phyloP scores from a whole-genome alignment of 2,113 vertebrate species.

The Indri indri region DNA sequence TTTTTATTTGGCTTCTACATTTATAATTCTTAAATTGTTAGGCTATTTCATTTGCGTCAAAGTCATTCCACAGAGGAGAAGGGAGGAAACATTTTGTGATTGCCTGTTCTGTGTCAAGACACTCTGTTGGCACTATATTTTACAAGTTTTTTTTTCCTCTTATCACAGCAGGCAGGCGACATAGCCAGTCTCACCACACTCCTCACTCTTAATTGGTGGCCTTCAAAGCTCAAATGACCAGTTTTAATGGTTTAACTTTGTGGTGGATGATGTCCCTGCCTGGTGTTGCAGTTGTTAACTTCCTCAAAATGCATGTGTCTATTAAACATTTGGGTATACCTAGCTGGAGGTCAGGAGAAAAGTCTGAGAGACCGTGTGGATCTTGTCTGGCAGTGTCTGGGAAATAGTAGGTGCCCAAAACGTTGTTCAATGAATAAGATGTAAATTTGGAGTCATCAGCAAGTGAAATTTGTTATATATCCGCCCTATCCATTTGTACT shows the following conservation, averaged over 20 bases:
- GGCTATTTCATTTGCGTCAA: background rate
- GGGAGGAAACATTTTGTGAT: background rate
- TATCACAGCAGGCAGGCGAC: background rate
- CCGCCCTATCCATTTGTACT: background rate
- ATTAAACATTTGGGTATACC: background rate
- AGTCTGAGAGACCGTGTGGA: background rate
- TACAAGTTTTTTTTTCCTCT: background rate
- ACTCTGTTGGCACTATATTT: background rate
- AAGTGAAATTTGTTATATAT: background rate
- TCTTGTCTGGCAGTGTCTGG: background rate
- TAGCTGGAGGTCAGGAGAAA: background rate
- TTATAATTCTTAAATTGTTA: background rate
- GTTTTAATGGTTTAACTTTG: constrained; percentile 23
- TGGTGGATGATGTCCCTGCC: background rate
- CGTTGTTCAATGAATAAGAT: background rate
- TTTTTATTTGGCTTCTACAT: background rate
- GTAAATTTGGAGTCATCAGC: background rate
- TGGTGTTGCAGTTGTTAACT: background rate
- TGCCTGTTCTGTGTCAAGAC: background rate
- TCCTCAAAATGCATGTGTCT: background rate
- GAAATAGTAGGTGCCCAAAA: background rate
- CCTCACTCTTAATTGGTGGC: background rate
- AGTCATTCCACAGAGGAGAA: background rate
- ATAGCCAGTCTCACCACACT: background rate
- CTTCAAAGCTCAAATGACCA: background rate